Base-by-base conservation (phyloP, 2,797 vertebrate species). In the Pachyuromys duprasi region DNA sequence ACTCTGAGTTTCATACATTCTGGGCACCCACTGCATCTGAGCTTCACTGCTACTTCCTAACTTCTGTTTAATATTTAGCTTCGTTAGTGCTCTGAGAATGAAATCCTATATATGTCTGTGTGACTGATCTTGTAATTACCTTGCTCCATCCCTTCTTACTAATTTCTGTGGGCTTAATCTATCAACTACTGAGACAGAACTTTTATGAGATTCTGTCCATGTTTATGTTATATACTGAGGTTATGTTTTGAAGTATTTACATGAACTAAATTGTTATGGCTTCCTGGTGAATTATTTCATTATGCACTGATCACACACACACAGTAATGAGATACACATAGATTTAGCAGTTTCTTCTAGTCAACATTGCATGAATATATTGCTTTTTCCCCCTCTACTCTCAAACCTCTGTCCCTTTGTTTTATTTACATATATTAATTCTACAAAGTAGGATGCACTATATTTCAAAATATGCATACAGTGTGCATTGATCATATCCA, bases 161-260 rank as follows among this genome's bases (percentile, higher is more conserved):
- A 86, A 89, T 89, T 83, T 94, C 26, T 76, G 14, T 24, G 12
- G 89, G 74, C 49, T 70, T 92, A 87, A 89, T 79, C 84, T 86
- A 94, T 49, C 45, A 49, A 33, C 69, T 69, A 45, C 22, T 31
- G 26, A 91, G 6, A 55, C 82, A 74, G 69, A n/a, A 83, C 28
- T 15, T 72, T 93, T 70, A 87, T 89, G 62, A 96, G 78, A 95
- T 86, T 92, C 39, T 84, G 42, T 53, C 70, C 42, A 31, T 80
- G 84, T 91, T 81, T 57, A 57, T 45, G 74, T 80, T 79, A 63
- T 80, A 67, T 91, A 62, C 60, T 15, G 42, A 82, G 31, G 31
- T 11, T 94, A 20, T 31, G 8, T 70, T 86, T 79, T 91, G 90
- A 86, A 22, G 74, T 86, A 69, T 42, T 93, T 55, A 91, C n/a